A percentile compares a stretch with the other conserved stretches of the same genome.
Conservation (phyloP, 2,888 invertebrate species). For the Eudemis profundana region DNA sequence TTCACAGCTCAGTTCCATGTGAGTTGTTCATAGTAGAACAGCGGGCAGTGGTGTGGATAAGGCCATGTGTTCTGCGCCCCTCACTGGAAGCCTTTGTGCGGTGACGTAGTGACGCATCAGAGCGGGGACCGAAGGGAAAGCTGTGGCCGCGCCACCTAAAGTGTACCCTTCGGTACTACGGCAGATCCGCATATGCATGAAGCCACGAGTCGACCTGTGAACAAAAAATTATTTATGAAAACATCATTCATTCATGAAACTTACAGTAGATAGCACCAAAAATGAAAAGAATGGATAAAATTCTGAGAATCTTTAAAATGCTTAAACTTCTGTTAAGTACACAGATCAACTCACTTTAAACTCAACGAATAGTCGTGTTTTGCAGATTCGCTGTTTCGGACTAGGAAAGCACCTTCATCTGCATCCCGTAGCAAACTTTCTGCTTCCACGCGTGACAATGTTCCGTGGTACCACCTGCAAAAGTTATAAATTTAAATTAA, state of each 20-base stretch:
- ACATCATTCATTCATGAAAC: slow-evolving; percentile 12
- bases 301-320: too few relatives aligned
- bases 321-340: neutral
- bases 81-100: slow-evolving; percentile 95
- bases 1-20: slow-evolving; percentile 48
- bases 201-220: slow-evolving; percentile 95
- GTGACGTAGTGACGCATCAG: slow-evolving; percentile 96
- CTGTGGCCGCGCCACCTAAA: slow-evolving; percentile 96
- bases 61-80: slow-evolving; percentile 98
- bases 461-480: slow-evolving; percentile 97
- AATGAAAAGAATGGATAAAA: too few relatives aligned
- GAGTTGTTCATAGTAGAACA: slow-evolving; percentile 87
- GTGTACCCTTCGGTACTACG: slow-evolving; percentile 93
- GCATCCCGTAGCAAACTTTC: slow-evolving; percentile 93
- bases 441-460: slow-evolving; percentile 95
- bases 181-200: slow-evolving; percentile 98
- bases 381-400: slow-evolving; percentile 96
- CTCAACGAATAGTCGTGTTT: slow-evolving; percentile 97
- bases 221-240: slow-evolving; percentile 40
- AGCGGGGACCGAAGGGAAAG: slow-evolving; percentile 96
- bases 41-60: slow-evolving; percentile 96
- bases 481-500: slow-evolving; percentile 6
- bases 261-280: too few relatives aligned
- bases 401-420: slow-evolving; percentile 96
- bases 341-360: slow-evolving; percentile 91